Evolutionary conservation across 2,888 invertebrate genomes (phyloP), one percentile per base, ranked within the genome.

Genomic region (Steinernema hermaphroditum): DNA sequence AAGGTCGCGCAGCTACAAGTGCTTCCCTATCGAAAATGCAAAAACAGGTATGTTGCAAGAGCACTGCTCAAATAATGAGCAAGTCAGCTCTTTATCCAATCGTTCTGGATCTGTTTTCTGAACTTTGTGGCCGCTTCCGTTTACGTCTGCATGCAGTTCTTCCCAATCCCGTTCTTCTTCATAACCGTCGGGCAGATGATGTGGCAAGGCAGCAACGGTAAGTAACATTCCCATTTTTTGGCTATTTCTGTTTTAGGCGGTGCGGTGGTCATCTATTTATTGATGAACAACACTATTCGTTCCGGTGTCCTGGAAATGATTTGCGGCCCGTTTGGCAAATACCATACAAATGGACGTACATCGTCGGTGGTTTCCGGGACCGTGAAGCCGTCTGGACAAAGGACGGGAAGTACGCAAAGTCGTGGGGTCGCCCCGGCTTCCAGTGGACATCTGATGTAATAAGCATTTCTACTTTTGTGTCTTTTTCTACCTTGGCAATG

Each of bases 91-190:
- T 62, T 62, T 32, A 16, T 22, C 14, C 62, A 62, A 32, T 29
- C 62, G 4, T 29, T 32, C n/a, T 62, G 29, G 32, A 62, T 62
- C 32, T 62, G 62, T 16, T 12, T 24, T 16, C 62, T 62, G 62
- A 27, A 22, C 14, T 29, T 32, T 12, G 32, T 62, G 4, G 16
- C 62, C 29, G 62, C 32, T 2, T 16, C 32, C 29, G 27, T 62
- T 32, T 62, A 62, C 62, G 32, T 62, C 32, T 62, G 19, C 29
- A 62, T 62, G 62, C 62, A 62, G 32, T 62, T 62, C 62, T 34
- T 62, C 32, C 16, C 29, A 29, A 32, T 32, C 8, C 62, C 62
- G 12, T 29, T 32, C 4, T 62, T 29, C 32, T 16, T 62, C 16
- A 62, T 62, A 12, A 32, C 32, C 4, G 62, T 29, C 2, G 62